Evolutionary conservation across 92 coral and sea anemone genomes (phyloP), one percentile per base, ranked within the genome.

Genomic region (Zoanthus gigantus): DNA sequence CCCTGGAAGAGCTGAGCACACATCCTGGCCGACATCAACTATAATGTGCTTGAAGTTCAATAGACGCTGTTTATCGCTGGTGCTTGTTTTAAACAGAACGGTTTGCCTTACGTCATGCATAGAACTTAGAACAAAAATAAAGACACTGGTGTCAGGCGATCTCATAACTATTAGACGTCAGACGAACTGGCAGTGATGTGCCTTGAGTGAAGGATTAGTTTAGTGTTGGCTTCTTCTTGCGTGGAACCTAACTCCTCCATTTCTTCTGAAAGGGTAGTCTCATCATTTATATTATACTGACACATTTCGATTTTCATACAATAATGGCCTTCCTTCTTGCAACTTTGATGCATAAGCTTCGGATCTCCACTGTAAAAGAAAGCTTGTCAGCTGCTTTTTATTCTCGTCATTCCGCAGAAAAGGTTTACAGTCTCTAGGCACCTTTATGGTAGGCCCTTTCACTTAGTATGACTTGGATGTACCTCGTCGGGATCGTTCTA

Each of bases 341-440:
- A 54, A 9, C 60, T 54, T 54, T 54, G 12, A 15, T 6, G 12
- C 60, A 54, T 54, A 54, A 0, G 2, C 15, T 54, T 15, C 60
- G 13, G 11, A 9, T 54, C 15, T 54, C 60, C 15, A 54, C 60
- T 54, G 13, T 54, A 54, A 54, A 15, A 54, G 60, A 15, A 54
- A 54, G 60, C 60, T 54, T 10, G 13, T 9, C 60, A 85, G 13
- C 42, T 82, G 56, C n/a, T 30, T 2, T 28, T 71, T 85, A 71
- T 72, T 85, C 34, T 73, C 71, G 15, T 42, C 31, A 32, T 74
- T 73, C 9, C 18, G 12, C 13, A 74, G 18, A 9, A 85, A 72
- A n/a, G 53, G 72, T 74, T 85, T 85, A 44, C 74, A 32, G 4
- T 31, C 88, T 3, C 88, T 14, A 17, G 88, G 88, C 4, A 72